These are phyloP conservation scores for Sarcophaga peregrina DNA, from an alignment of 1,140 invertebrate genomes.

Conservation along the genomic window DNA sequence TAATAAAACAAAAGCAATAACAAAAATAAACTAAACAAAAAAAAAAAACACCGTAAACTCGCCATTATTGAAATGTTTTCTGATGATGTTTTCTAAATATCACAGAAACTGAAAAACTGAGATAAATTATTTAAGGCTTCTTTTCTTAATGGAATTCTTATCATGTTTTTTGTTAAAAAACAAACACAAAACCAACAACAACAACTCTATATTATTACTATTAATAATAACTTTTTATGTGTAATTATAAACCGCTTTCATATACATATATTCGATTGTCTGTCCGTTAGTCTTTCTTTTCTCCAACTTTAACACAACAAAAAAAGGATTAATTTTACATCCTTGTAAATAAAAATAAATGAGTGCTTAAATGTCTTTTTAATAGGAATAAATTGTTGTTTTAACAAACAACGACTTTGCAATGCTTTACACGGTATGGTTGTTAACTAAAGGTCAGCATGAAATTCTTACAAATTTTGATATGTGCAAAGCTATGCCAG, in stretches of 20 bases:
- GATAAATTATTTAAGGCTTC: background rate
- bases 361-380: too few species aligned
- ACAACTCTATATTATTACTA: conserved; percentile 1
- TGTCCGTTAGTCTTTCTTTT: background rate
- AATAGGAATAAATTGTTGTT: too few species aligned
- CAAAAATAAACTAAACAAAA: too few species aligned
- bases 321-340: background rate
- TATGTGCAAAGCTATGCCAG: too few species aligned
- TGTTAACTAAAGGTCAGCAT: too few species aligned
- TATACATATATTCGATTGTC: background rate
- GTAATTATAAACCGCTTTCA: conserved; percentile 6
- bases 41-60: too few species aligned
- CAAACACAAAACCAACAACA: background rate
- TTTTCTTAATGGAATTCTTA: conserved; percentile 23
- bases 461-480: too few species aligned
- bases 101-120: background rate
- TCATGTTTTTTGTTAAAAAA: background rate
- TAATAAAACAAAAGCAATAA: background rate
- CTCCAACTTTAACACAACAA: background rate
- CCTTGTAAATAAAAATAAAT: background rate
- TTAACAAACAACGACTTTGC: too few species aligned
- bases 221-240: conserved; percentile 2
- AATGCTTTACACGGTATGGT: too few species aligned
- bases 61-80: too few species aligned
- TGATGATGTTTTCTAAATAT: too few species aligned